Conservation (phyloP, 2,888 invertebrate genomes). For the Branchinecta sandiegonensis region DNA sequence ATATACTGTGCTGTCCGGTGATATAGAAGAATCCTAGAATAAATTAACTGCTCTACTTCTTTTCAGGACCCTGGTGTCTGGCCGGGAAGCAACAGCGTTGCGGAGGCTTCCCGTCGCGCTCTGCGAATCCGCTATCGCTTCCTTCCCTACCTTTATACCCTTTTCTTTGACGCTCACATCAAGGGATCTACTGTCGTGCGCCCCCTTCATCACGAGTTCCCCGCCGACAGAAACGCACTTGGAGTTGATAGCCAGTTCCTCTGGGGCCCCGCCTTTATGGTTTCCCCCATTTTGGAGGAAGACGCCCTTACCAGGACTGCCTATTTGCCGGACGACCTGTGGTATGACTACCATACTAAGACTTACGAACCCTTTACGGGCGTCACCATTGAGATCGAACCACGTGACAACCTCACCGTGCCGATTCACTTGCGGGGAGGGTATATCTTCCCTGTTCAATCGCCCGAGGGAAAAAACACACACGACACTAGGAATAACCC, state of each 20-base stretch:
- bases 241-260: constrained; percentile 31
- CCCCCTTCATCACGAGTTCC: constrained; percentile 34
- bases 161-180: constrained; percentile 31
- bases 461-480: constrained; percentile 29
- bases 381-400: not conserved
- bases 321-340: constrained; percentile 30
- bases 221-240: constrained; percentile 29
- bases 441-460: constrained; percentile 30
- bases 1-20: too few relatives aligned
- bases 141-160: constrained; percentile 38
- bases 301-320: constrained; percentile 30
- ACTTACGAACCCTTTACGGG: not conserved
- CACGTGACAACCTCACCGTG: constrained; percentile 28
- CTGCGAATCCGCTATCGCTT: constrained; percentile 34
- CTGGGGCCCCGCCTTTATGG: constrained; percentile 35
- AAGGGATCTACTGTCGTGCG: constrained; percentile 34
- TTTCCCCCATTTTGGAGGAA: constrained; percentile 30
- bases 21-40: too few relatives aligned
- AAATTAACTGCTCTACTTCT: too few relatives aligned
- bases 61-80: constrained; percentile 28
- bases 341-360: constrained; percentile 30
- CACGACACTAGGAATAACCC: constrained; percentile 15
- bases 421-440: constrained; percentile 30
- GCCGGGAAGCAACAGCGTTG: constrained; percentile 25
- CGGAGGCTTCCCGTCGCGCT: constrained; percentile 27